Conservation (phyloP, 2,888 invertebrate species). For the Agriopis marginaria region DNA sequence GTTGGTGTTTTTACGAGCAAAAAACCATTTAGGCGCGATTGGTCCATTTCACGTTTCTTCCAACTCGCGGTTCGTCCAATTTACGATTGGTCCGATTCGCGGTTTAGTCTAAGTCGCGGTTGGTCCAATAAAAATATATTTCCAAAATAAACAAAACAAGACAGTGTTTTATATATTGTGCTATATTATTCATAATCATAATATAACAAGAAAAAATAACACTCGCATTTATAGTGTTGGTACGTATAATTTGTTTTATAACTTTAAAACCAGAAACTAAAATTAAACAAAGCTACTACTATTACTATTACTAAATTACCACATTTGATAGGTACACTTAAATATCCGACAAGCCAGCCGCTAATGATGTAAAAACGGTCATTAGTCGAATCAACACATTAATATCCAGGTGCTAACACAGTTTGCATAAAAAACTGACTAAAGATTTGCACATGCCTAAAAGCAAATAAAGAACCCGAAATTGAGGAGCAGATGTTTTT, state of each 20-base stretch:
- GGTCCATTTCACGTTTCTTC: no score
- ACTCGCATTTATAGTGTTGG: no score
- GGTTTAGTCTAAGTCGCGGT: no score
- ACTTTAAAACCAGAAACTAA: not conserved
- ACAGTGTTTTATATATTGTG: no score
- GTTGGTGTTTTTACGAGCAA: no score
- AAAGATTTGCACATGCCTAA: conserved; percentile 14
- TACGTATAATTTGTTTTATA: not conserved
- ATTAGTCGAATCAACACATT: conserved; percentile 22
- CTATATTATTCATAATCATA: no score
- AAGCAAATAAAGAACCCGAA: conserved; percentile 12
- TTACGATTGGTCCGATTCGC: no score
- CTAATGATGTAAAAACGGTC: conserved; percentile 20
- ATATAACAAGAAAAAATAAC: no score
- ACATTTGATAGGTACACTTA: not conserved
- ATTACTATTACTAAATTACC: not conserved
- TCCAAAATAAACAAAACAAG: no score
- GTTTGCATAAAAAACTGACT: conserved; percentile 10
- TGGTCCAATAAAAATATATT: no score
- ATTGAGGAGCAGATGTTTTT: conserved; percentile 14
- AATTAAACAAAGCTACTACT: conserved; percentile 7
- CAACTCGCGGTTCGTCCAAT: no score
- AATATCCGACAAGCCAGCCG: not conserved
- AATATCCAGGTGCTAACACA: conserved; percentile 9
- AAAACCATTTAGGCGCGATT: no score